A percentile compares a stretch with the other conserved stretches of the same genome.
These are phyloP conservation scores for Halcyon senegalensis DNA, from an alignment of 2,113 vertebrate species.

Conservation along the genomic window DNA sequence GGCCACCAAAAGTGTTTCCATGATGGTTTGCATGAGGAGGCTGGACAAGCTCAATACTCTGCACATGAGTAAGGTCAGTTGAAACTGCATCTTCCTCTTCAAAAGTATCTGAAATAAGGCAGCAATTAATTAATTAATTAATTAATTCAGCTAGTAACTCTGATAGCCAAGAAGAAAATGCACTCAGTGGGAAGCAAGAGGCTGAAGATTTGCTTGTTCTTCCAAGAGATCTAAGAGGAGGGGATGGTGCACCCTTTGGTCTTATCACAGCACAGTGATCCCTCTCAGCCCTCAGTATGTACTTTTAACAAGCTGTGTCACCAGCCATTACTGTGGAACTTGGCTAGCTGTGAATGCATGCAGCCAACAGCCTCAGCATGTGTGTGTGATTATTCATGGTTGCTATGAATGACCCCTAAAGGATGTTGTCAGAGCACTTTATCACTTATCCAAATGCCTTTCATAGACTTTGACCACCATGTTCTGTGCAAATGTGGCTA, in stretches of 20 bases:
- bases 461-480: not conserved
- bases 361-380: not conserved
- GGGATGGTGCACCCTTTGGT: not conserved
- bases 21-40: conserved; percentile 84
- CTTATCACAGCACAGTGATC: not conserved
- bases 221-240: not conserved
- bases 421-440: not conserved
- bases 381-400: not conserved
- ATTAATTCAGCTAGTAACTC: not conserved
- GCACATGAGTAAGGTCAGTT: conserved; percentile 68
- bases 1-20: conserved; percentile 83
- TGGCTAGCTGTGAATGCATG: not conserved
- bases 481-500: not conserved
- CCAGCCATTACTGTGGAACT: not conserved
- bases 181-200: not conserved
- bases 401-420: not conserved
- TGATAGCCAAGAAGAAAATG: not conserved
- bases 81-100: conserved; percentile 53
- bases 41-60: conserved; percentile 83
- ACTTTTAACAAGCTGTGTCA: not conserved
- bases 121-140: not conserved
- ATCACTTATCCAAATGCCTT: not conserved
- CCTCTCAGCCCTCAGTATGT: not conserved
- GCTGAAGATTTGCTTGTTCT: not conserved
- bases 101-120: conserved; percentile 38